Percentiles rank a stretch among this genome's conserved stretches.
phyloP scores from a whole-genome alignment of 2,113 vertebrate genomes.

The Azemiops feae region DNA sequence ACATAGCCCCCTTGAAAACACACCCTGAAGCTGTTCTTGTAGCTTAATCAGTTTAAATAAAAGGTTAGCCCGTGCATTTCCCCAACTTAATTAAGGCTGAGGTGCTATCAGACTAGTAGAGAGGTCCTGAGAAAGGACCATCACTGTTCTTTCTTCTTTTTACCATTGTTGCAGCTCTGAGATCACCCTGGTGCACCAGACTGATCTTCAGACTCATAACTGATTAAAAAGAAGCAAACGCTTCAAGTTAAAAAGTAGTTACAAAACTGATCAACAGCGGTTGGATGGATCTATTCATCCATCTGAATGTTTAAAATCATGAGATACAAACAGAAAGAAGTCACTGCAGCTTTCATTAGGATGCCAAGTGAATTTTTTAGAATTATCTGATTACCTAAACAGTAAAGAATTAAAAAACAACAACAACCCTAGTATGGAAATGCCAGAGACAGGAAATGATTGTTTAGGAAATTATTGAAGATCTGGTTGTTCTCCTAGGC shows the following conservation, averaged over 20 bases:
- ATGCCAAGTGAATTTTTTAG: background rate
- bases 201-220: background rate
- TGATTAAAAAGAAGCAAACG: background rate
- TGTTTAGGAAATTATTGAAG: background rate
- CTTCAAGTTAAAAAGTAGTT: background rate
- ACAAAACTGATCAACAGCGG: background rate
- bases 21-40: background rate
- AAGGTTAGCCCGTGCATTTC: background rate
- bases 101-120: background rate
- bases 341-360: background rate
- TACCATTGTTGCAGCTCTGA: background rate
- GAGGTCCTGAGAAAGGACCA: background rate
- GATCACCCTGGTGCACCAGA: background rate
- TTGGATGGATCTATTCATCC: background rate
- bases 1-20: background rate
- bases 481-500: too few species aligned
- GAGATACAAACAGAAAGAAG: background rate
- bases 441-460: background rate
- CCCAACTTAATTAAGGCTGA: background rate
- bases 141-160: background rate
- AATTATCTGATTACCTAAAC: background rate
- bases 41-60: too few species aligned
- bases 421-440: background rate
- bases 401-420: background rate
- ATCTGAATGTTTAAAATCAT: background rate